Conservation (phyloP, 2,797 vertebrate genomes). For the Mus spretus region DNA sequence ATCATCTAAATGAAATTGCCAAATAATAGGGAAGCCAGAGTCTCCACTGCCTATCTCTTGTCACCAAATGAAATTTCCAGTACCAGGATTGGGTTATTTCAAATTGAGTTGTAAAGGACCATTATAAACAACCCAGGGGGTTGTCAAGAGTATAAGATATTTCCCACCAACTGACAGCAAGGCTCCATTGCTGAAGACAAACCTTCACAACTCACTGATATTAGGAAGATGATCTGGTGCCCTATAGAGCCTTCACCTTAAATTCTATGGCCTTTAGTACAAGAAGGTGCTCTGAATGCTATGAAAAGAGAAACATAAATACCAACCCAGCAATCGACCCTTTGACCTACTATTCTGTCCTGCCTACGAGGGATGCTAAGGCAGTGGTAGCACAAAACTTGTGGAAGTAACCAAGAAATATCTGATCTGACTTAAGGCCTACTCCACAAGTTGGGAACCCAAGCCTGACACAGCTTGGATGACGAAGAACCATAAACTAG, state of each 20-base stretch:
- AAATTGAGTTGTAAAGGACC: background rate
- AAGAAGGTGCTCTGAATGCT: background rate
- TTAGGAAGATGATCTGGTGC: background rate
- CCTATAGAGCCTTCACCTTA: background rate
- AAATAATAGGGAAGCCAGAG: background rate
- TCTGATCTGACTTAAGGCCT: background rate
- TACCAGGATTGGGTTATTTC: background rate
- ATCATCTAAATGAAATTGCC: background rate
- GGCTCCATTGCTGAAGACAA: background rate
- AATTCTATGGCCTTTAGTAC: background rate
- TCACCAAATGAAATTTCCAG: background rate
- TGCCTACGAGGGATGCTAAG: background rate
- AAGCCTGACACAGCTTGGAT: background rate
- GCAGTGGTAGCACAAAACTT: background rate
- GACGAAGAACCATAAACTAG: background rate
- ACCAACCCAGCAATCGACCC: background rate
- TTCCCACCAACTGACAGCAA: background rate
- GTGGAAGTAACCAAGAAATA: background rate
- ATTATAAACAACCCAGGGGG: background rate
- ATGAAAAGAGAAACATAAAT: background rate
- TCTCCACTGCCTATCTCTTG: background rate
- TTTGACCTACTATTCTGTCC: background rate
- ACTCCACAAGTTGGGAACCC: background rate
- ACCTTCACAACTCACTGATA: background rate
- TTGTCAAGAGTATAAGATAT: background rate